phyloP scores from a whole-genome alignment of 2,113 vertebrate genomes.

The Psammodynastes pulverulentus region DNA sequence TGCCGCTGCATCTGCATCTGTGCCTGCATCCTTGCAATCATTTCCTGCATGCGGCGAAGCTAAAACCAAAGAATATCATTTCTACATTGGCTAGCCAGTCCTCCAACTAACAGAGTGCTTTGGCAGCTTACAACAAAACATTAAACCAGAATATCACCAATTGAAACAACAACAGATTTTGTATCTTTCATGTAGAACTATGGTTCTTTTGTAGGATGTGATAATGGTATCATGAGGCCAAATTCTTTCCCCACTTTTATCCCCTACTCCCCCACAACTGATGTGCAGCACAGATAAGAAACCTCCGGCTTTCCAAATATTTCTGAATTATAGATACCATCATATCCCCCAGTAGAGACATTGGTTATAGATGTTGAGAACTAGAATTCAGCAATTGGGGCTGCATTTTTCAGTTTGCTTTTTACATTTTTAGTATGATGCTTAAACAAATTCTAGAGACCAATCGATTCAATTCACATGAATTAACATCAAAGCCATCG shows the following conservation, averaged over 20 bases:
- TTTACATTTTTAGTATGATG: not conserved
- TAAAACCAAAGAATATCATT: constrained; percentile 48
- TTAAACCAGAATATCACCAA: not conserved
- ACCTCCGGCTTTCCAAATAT: not conserved
- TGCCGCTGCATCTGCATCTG: constrained; percentile 93
- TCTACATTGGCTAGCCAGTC: not conserved
- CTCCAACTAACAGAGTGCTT: not conserved
- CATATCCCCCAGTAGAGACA: not conserved
- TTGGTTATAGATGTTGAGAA: not conserved
- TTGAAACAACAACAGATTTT: not conserved
- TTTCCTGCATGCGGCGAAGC: constrained; percentile 97
- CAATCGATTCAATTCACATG: not conserved
- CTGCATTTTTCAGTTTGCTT: not conserved
- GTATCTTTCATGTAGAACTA: not conserved
- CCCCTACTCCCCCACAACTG: not conserved
- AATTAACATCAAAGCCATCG: not conserved
- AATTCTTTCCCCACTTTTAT: not conserved
- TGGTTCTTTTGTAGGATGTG: not conserved
- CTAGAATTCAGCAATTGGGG: not conserved
- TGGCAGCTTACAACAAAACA: not conserved
- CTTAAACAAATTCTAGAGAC: not conserved
- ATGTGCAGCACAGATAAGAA: not conserved
- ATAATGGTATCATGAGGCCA: not conserved
- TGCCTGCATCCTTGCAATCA: constrained; percentile 95
- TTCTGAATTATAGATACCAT: not conserved